Evolutionary conservation across 1,140 invertebrate genomes (phyloP).

Genomic region (Apis dorsata): DNA sequence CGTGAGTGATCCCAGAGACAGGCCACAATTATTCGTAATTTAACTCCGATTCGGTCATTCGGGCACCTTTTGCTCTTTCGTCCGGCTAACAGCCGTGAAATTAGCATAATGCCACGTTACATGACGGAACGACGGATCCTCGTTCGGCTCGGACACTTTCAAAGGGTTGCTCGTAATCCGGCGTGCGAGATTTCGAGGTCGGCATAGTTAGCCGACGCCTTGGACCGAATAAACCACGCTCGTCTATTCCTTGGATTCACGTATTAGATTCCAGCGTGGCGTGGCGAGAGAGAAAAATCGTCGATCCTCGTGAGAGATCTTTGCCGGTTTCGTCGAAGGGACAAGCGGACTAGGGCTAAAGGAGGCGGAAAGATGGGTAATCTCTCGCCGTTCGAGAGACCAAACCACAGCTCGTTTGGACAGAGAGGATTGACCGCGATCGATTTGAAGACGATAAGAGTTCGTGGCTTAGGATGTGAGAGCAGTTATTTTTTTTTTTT

Average conservation of each 20-base stretch:
- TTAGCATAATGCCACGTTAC: conserved; percentile 59
- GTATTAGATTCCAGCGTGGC: background rate
- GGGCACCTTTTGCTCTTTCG: background rate
- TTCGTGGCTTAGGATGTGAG: background rate
- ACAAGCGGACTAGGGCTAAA: no score
- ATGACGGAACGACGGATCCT: conserved; percentile 42
- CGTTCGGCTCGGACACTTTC: conserved; percentile 27
- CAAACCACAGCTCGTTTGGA: conserved; percentile 18
- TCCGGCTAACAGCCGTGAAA: conserved; percentile 57
- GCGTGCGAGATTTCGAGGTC: conserved; percentile 28
- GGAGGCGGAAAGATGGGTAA: conserved; percentile 2
- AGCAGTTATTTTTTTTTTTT: background rate
- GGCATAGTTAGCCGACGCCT: conserved; percentile 6
- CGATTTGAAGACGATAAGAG: conserved; percentile 1
- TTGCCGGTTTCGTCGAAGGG: no score
- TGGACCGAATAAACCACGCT: background rate
- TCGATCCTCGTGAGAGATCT: background rate
- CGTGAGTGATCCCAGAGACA: background rate
- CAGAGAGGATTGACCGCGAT: conserved; percentile 21
- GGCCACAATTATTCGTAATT: conserved; percentile 50
- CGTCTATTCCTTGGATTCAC: conserved; percentile 16
- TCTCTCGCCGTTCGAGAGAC: conserved; percentile 1
- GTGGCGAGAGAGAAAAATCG: conserved; percentile 2
- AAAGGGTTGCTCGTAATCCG: conserved; percentile 48
- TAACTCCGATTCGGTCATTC: conserved; percentile 16